phyloP scores from a whole-genome alignment of 1,140 invertebrate genomes.

The Chionoecetes opilio region DNA sequence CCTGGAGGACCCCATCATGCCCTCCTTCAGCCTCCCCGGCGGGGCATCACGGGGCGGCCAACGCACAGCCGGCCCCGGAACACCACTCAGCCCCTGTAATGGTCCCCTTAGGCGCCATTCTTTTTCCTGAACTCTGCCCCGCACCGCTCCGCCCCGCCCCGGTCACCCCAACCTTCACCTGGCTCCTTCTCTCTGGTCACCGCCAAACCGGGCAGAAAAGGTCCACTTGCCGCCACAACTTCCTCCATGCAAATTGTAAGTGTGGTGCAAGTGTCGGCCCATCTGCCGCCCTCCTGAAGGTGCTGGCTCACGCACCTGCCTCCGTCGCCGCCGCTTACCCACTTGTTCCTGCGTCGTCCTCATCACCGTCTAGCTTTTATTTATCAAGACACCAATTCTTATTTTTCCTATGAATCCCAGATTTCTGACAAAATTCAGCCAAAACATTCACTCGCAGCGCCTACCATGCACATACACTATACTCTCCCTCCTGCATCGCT shows the following conservation, averaged over 20 bases:
- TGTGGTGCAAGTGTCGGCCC: too few species aligned
- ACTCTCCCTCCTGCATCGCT: too few species aligned
- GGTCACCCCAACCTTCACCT: neutral
- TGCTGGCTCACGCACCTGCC: neutral
- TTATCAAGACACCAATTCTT: neutral
- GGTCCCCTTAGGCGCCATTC: neutral
- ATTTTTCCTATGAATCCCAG: neutral
- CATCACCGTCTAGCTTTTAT: neutral
- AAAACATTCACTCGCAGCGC: too few species aligned
- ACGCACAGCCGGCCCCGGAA: neutral
- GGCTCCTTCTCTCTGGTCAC: neutral
- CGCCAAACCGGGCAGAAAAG: neutral
- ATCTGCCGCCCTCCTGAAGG: too few species aligned
- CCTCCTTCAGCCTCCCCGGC: neutral
- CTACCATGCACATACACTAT: too few species aligned
- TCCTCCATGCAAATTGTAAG: neutral
- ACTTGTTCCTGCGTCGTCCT: neutral
- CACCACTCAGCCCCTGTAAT: slow-evolving; percentile 13
- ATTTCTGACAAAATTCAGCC: neutral
- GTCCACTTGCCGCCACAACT: neutral
- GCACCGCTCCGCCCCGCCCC: neutral
- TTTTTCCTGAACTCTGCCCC: slow-evolving; percentile 25
- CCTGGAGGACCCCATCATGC: slow-evolving; percentile 2
- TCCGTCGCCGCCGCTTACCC: neutral
- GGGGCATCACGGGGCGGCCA: slow-evolving; percentile 21